These are phyloP conservation scores for Saxidomus purpurata DNA, from an alignment of 1,140 invertebrate species.

Conservation along the genomic window DNA sequence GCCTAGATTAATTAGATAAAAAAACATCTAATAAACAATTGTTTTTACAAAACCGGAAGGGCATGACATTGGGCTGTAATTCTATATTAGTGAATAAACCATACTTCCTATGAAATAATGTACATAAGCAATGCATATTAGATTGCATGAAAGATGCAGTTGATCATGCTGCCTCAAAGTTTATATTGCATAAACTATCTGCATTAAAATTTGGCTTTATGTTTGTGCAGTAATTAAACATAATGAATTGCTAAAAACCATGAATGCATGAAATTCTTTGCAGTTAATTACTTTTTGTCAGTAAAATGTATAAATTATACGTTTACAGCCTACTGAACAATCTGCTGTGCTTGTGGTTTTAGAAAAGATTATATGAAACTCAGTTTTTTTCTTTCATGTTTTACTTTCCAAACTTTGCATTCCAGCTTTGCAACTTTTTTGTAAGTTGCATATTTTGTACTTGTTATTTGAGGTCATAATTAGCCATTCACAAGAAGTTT, in stretches of 20 bases:
- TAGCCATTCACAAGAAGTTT: no score
- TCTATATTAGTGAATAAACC: neutral
- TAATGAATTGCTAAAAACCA: constrained; percentile 3
- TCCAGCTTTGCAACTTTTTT: no score
- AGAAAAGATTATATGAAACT: neutral
- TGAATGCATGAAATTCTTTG: constrained; percentile 40
- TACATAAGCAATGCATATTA: neutral
- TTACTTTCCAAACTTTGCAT: no score
- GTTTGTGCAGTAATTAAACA: neutral
- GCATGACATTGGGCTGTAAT: neutral
- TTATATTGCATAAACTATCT: no score
- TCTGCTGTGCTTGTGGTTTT: neutral
- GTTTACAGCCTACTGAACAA: neutral
- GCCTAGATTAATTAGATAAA: neutral
- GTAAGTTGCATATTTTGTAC: no score
- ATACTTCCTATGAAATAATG: neutral
- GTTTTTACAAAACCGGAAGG: neutral
- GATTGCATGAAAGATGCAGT: neutral
- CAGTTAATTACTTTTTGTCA: constrained; percentile 14
- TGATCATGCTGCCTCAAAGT: neutral
- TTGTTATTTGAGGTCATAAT: no score
- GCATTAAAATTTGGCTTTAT: neutral
- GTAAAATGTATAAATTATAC: constrained; percentile 1
- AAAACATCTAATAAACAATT: neutral
- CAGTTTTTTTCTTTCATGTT: no score